Evolutionary conservation across 2,888 invertebrate species (phyloP).

Genomic region (Macrosoma leucophasiata): DNA sequence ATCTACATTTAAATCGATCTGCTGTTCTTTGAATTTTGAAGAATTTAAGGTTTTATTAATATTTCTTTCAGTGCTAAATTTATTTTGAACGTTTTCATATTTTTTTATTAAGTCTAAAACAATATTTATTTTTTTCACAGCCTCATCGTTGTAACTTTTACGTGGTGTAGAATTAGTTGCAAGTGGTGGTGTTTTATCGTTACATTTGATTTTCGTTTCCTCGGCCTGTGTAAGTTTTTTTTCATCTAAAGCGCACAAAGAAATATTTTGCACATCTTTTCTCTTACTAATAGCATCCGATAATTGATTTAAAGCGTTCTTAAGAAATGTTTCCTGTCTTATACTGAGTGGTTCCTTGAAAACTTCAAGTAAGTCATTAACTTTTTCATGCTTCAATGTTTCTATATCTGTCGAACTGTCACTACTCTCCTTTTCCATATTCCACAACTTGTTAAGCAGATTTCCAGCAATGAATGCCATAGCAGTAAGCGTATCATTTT

Average conservation of each 20-base stretch:
- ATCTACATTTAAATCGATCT: conserved; percentile 28
- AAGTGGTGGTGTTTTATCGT: conserved; percentile 3
- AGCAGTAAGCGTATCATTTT: conserved; percentile 62
- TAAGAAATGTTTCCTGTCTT: conserved; percentile 56
- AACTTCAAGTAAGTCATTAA: conserved; percentile 51
- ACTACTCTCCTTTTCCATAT: conserved; percentile 51
- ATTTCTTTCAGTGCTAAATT: conserved; percentile 33
- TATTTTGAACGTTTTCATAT: conserved; percentile 45
- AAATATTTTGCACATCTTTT: conserved; percentile 41
- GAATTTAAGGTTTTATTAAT: conserved; percentile 9
- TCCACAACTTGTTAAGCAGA: conserved; percentile 61
- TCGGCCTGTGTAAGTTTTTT: conserved; percentile 27
- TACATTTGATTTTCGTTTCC: conserved; percentile 9
- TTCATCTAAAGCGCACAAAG: conserved; percentile 47
- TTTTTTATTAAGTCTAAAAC: conserved; percentile 49
- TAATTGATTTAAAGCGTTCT: conserved; percentile 52
- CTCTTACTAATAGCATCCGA: conserved; percentile 46
- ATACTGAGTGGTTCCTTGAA: conserved; percentile 61
- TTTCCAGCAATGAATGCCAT: conserved; percentile 67
- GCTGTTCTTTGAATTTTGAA: background rate
- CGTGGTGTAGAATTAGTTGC: conserved; percentile 13
- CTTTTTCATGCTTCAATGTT: conserved; percentile 52
- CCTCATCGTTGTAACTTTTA: conserved; percentile 30
- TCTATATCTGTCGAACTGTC: conserved; percentile 49
- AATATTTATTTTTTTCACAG: conserved; percentile 45